Conservation (phyloP, 2,797 vertebrate species). For the Bradypus variegatus region DNA sequence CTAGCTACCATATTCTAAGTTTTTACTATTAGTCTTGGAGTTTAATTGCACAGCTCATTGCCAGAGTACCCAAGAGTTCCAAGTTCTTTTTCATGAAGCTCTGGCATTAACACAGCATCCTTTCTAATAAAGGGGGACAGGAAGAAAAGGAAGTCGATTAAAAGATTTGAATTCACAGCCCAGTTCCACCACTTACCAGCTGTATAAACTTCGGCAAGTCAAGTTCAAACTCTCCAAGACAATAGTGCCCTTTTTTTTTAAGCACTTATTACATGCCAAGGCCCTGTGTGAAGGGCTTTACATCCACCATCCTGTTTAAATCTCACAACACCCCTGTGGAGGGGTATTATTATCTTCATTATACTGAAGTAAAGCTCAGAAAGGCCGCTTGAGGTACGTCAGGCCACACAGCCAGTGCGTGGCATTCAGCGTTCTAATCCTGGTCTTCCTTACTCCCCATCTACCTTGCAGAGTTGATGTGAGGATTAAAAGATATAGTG, state of each 20-base stretch:
- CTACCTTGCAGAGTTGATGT: neutral
- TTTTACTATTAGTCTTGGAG: slow-evolving; percentile 4
- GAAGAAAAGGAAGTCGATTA: neutral
- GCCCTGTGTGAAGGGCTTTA: neutral
- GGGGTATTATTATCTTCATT: neutral
- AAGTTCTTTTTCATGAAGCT: neutral
- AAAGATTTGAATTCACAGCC: neutral
- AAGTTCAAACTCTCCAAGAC: neutral
- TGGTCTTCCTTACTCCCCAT: neutral
- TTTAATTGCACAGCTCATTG: neutral
- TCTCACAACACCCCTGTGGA: neutral
- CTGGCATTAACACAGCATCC: neutral
- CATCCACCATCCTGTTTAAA: neutral
- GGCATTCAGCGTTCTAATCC: neutral
- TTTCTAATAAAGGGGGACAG: neutral
- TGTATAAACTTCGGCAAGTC: neutral
- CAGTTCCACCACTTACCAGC: neutral
- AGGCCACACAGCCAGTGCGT: neutral
- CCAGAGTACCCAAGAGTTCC: neutral
- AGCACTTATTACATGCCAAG: neutral
- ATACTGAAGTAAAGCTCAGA: neutral
- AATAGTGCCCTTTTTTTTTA: neutral
- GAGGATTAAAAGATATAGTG: neutral
- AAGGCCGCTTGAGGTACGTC: neutral
- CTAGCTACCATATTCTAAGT: neutral